Percentiles rank a stretch among this genome's conserved stretches.
Evolutionary conservation across 2,797 vertebrate species (phyloP).

Genomic region (Chiloscyllium punctatum): DNA sequence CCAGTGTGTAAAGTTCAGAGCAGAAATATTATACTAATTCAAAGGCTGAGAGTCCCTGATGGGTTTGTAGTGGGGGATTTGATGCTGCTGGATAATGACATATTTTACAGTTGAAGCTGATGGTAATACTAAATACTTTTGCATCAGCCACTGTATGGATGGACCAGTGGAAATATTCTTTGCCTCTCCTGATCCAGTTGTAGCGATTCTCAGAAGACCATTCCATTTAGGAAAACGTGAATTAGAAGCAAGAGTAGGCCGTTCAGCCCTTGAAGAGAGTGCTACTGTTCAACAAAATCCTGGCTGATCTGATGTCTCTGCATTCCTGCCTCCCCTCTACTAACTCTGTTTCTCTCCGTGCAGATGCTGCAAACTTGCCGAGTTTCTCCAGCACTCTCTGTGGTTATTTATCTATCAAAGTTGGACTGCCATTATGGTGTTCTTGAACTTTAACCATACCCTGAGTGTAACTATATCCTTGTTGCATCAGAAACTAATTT

Average conservation of each 20-base stretch:
- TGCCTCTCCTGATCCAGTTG: no score
- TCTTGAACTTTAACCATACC: neutral
- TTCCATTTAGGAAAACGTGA: no score
- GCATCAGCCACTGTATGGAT: neutral
- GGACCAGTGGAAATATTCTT: neutral
- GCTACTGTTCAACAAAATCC: no score
- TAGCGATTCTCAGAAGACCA: neutral
- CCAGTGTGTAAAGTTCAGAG: constrained; percentile 19
- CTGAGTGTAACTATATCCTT: neutral
- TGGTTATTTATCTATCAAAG: no score
- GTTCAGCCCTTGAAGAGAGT: no score
- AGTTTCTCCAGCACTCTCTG: no score
- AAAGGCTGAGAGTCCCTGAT: constrained; percentile 14
- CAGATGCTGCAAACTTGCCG: no score
- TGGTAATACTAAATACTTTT: neutral
- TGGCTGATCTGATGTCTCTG: no score
- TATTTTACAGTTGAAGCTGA: constrained; percentile 17
- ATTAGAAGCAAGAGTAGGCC: no score
- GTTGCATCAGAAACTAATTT: neutral
- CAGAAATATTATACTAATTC: constrained; percentile 30
- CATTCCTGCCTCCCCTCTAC: no score
- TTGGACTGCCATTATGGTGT: neutral
- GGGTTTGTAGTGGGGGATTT: constrained; percentile 6
- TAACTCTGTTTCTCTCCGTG: neutral
- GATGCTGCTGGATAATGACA: neutral